Conservation (phyloP, 2,113 vertebrate genomes). For the Acanthochromis polyacanthus region DNA sequence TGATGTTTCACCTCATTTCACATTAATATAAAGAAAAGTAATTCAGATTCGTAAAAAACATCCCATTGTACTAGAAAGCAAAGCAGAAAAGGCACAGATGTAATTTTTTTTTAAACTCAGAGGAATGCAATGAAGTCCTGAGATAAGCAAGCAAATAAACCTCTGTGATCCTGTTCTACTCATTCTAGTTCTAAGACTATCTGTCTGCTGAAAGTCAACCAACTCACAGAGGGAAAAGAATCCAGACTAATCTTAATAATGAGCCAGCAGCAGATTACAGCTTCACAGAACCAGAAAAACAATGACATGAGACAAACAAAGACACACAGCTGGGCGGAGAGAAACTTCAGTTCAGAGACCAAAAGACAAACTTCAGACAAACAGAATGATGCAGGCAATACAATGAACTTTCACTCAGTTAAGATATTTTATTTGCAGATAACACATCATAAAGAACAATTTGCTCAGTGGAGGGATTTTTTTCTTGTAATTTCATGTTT, state of each 20-base stretch:
- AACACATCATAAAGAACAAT: no score
- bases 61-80: no score
- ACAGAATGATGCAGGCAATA: no score
- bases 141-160: not conserved
- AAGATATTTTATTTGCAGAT: no score
- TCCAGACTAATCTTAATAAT: slow-evolving; percentile 55
- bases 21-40: no score
- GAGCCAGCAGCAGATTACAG: slow-evolving; percentile 54
- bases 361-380: no score
- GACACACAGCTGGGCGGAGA: slow-evolving; percentile 7
- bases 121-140: not conserved
- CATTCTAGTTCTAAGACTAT: slow-evolving; percentile 35
- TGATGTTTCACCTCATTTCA: no score
- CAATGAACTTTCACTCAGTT: no score
- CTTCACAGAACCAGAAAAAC: slow-evolving; percentile 31
- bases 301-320: slow-evolving; percentile 34
- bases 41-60: no score
- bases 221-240: slow-evolving; percentile 46
- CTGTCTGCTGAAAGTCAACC: slow-evolving; percentile 58
- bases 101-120: not conserved
- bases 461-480: no score
- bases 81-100: not conserved
- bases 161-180: slow-evolving; percentile 5
- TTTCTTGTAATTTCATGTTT: no score
- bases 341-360: not conserved